These are phyloP conservation scores for Platerodrilus igneus DNA, from an alignment of 2,888 invertebrate species.

Conservation along the genomic window DNA sequence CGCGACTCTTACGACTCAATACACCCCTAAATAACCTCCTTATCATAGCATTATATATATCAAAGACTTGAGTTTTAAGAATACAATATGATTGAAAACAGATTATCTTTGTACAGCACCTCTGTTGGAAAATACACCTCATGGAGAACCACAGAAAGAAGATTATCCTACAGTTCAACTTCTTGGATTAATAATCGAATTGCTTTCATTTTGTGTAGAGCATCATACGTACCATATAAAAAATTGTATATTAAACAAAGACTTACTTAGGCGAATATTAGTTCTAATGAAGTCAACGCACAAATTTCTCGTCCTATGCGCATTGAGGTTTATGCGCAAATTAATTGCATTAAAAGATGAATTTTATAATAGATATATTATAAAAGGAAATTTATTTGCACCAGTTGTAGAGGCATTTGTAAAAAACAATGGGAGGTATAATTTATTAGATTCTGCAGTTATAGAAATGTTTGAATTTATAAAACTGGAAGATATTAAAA, in stretches of 20 bases:
- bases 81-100: constrained; percentile 28
- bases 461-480: constrained; percentile 99
- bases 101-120: constrained; percentile 61
- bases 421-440: constrained; percentile 96
- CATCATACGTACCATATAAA: constrained; percentile 99
- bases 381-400: constrained; percentile 90
- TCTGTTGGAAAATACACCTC: constrained; percentile 86
- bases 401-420: constrained; percentile 95
- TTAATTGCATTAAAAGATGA: constrained; percentile 97
- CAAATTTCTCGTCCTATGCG: constrained; percentile 94
- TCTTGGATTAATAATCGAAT: constrained; percentile 88
- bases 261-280: constrained; percentile 89
- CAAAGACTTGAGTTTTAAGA: too few species aligned
- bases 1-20: too few species aligned
- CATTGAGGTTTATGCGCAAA: constrained; percentile 93
- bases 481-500: constrained; percentile 87
- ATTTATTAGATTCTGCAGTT: constrained; percentile 97
- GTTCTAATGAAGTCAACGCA: constrained; percentile 96
- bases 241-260: constrained; percentile 95
- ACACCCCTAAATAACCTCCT: too few species aligned
- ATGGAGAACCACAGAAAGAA: constrained; percentile 85
- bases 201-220: constrained; percentile 97
- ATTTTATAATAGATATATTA: constrained; percentile 95
- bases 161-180: constrained; percentile 97
- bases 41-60: too few species aligned